Evolutionary conservation across 2,888 invertebrate species (phyloP).

Genomic region (Nymphalis polychloros): DNA sequence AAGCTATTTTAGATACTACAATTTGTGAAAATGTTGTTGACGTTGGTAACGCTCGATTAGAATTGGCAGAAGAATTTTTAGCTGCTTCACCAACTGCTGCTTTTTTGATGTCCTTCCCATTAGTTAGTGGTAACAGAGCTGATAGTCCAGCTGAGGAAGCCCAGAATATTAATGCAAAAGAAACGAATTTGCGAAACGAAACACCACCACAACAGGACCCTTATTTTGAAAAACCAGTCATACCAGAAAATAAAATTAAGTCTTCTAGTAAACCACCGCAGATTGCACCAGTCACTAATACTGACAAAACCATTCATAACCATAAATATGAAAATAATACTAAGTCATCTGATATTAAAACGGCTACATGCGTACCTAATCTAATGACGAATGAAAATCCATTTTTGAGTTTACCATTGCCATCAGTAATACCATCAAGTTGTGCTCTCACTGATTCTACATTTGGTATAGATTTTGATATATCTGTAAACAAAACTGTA

Average conservation of each 20-base stretch:
- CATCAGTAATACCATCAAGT: slow-evolving; percentile 63
- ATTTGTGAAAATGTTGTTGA: slow-evolving; percentile 71
- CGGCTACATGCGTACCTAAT: slow-evolving; percentile 37
- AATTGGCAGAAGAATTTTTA: slow-evolving; percentile 78
- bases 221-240: slow-evolving; percentile 56
- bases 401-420: slow-evolving; percentile 67
- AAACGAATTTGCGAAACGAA: slow-evolving; percentile 47
- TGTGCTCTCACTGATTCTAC: slow-evolving; percentile 59
- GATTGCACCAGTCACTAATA: slow-evolving; percentile 33
- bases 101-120: slow-evolving; percentile 87
- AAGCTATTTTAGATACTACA: slow-evolving; percentile 65
- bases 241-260: slow-evolving; percentile 47
- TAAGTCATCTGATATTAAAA: slow-evolving; percentile 54
- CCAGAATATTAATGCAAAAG: slow-evolving; percentile 50
- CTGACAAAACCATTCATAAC: slow-evolving; percentile 53
- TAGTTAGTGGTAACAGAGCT: slow-evolving; percentile 83
- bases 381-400: slow-evolving; percentile 63
- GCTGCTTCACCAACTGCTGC: slow-evolving; percentile 88
- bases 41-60: slow-evolving; percentile 81
- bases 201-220: slow-evolving; percentile 46
- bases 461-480: slow-evolving; percentile 72
- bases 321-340: slow-evolving; percentile 54
- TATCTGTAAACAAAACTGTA: slow-evolving; percentile 62
- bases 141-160: slow-evolving; percentile 75
- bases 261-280: slow-evolving; percentile 45